These are phyloP conservation scores for Bombus waltoni DNA, from an alignment of 1,140 invertebrate genomes.

Conservation along the genomic window DNA sequence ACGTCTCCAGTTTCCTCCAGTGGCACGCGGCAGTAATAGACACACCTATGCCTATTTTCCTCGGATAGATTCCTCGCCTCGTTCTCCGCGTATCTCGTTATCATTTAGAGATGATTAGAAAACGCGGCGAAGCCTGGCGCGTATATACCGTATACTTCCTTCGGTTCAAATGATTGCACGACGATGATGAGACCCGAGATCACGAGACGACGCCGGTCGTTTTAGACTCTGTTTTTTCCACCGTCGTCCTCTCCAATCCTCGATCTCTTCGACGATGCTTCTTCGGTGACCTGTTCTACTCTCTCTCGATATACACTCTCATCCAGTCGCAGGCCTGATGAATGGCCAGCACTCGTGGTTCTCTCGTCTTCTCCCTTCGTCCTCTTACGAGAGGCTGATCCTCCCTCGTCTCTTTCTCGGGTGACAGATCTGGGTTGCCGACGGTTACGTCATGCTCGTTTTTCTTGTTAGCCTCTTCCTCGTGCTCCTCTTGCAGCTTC, in stretches of 20 bases:
- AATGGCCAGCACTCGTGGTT: slow-evolving; percentile 62
- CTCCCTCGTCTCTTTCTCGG: slow-evolving; percentile 60
- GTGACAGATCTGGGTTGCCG: slow-evolving; percentile 79
- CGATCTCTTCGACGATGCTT: slow-evolving; percentile 22
- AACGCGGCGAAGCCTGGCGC: slow-evolving; percentile 55
- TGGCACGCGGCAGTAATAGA: slow-evolving; percentile 31
- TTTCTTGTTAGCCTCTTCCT: slow-evolving; percentile 33
- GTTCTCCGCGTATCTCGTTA: slow-evolving; percentile 67
- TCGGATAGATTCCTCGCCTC: slow-evolving; percentile 34
- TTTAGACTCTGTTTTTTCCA: slow-evolving; percentile 16
- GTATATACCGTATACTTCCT: slow-evolving; percentile 25
- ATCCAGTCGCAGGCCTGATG: slow-evolving; percentile 63
- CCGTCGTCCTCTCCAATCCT: slow-evolving; percentile 8
- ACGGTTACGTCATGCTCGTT: slow-evolving; percentile 65
- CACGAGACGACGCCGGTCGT: slow-evolving; percentile 60
- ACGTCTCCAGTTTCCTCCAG: slow-evolving; percentile 25
- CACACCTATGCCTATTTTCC: slow-evolving; percentile 53
- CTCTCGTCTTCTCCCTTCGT: slow-evolving; percentile 40
- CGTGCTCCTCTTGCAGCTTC: background rate
- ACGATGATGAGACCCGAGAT: slow-evolving; percentile 68
- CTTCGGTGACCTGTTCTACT: slow-evolving; percentile 43
- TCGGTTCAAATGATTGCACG: slow-evolving; percentile 65
- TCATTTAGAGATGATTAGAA: slow-evolving; percentile 75
- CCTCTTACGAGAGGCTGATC: slow-evolving; percentile 52
- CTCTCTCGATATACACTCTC: slow-evolving; percentile 28